Evolutionary conservation across 2,888 invertebrate species (phyloP).

Genomic region (Empis livida): DNA sequence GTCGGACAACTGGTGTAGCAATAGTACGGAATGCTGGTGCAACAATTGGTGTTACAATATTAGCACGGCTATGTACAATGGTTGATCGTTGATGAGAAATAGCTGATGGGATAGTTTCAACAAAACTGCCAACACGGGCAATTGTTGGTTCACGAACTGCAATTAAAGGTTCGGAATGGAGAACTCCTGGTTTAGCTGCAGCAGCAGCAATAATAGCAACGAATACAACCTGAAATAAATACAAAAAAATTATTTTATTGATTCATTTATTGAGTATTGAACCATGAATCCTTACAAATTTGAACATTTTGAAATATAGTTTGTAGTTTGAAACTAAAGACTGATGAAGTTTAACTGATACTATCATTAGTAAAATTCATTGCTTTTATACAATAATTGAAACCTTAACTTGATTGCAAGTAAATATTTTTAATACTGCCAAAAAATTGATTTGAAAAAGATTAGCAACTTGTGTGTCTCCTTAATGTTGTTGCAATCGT

Average conservation of each 20-base stretch:
- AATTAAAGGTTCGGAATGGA: slow-evolving; percentile 9
- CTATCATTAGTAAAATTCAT: no score
- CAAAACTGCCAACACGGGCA: slow-evolving; percentile 12
- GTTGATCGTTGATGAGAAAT: slow-evolving; percentile 39
- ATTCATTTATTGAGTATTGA: neutral
- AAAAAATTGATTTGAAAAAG: no score
- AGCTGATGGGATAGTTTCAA: slow-evolving; percentile 17
- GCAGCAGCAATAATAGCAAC: slow-evolving; percentile 40
- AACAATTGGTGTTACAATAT: slow-evolving; percentile 15
- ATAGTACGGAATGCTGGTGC: slow-evolving; percentile 11
- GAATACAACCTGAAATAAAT: slow-evolving; percentile 40
- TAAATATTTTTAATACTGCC: no score
- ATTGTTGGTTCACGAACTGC: slow-evolving; percentile 25
- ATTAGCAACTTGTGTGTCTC: no score
- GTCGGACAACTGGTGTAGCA: slow-evolving; percentile 6
- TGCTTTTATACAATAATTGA: no score
- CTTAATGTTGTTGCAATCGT: no score
- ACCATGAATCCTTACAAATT: neutral
- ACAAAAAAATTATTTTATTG: slow-evolving; percentile 5
- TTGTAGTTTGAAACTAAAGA: neutral
- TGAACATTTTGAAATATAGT: neutral
- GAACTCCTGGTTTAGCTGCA: slow-evolving; percentile 11
- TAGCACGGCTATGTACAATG: slow-evolving; percentile 34
- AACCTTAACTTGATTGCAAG: no score
- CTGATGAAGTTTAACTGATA: slow-evolving; percentile 15